Percentiles rank a stretch among this genome's conserved stretches.
Evolutionary conservation across 2,888 invertebrate genomes (phyloP).

Genomic region (Criorhina ranunculi): DNA sequence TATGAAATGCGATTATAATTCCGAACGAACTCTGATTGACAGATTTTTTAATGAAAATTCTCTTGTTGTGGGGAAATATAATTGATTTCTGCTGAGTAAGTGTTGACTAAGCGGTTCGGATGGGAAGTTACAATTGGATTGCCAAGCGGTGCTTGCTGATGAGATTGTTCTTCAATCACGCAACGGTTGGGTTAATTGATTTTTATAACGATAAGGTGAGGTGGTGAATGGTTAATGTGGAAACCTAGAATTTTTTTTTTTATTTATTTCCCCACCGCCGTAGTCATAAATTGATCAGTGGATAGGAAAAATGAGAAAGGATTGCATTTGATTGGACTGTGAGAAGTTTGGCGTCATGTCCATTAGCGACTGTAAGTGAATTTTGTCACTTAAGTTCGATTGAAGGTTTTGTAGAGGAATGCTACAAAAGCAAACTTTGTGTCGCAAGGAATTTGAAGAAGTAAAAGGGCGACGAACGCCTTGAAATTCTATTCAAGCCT

Average conservation of each 20-base stretch:
- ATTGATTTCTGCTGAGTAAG: conserved; percentile 24
- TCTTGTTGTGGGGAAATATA: conserved; percentile 47
- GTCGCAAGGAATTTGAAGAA: too few relatives aligned
- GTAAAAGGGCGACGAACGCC: too few relatives aligned
- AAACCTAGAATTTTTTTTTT: conserved; percentile 4
- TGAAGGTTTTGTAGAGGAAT: too few relatives aligned
- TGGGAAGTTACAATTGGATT: neutral
- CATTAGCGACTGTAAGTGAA: too few relatives aligned
- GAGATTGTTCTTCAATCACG: conserved; percentile 32
- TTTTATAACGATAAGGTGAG: conserved; percentile 33
- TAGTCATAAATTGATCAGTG: neutral
- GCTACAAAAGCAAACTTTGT: too few relatives aligned
- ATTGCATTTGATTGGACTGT: too few relatives aligned
- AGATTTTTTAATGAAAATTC: conserved; percentile 63
- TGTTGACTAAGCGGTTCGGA: conserved; percentile 34
- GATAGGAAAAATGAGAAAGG: too few relatives aligned
- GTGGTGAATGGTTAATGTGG: conserved; percentile 1
- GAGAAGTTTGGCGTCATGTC: too few relatives aligned
- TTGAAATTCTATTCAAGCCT: too few relatives aligned
- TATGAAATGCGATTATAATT: conserved; percentile 65
- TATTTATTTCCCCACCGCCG: neutral
- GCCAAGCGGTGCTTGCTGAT: neutral
- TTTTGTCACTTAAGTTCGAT: too few relatives aligned
- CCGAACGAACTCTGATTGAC: conserved; percentile 55
- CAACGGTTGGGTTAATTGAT: conserved; percentile 47